These are phyloP conservation scores for Pyrrhura leucotis DNA, from an alignment of 2,797 vertebrate species.

Conservation along the genomic window DNA sequence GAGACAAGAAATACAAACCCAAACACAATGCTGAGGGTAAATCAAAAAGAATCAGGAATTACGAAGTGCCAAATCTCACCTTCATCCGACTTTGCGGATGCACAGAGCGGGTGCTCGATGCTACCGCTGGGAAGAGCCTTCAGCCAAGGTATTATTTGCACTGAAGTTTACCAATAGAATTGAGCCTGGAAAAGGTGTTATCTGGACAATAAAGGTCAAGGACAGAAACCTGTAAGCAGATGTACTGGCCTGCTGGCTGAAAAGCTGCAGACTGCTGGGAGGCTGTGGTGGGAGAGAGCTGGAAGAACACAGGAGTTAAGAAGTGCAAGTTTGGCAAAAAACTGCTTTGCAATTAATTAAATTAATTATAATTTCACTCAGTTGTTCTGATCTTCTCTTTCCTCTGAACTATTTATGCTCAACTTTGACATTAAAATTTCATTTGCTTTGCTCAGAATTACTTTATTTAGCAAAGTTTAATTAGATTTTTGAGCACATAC, in stretches of 20 bases:
- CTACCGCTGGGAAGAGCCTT: fast-evolving
- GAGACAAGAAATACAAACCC: not conserved
- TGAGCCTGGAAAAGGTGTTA: not conserved
- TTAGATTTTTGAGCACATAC: constrained; percentile 10
- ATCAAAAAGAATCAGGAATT: not conserved
- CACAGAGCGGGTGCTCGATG: fast-evolving
- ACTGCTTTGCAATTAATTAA: not conserved
- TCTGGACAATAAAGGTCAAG: not conserved
- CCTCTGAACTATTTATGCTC: not conserved
- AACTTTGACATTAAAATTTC: constrained; percentile 52
- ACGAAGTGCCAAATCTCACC: not conserved
- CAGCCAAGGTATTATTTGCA: fast-evolving
- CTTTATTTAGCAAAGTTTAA: constrained; percentile 40
- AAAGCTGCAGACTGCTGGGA: not conserved
- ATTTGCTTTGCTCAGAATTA: not conserved
- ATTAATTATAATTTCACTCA: not conserved
- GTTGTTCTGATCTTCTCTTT: constrained; percentile 6
- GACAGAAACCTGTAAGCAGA: not conserved
- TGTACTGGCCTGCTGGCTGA: no score
- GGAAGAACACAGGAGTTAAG: not conserved
- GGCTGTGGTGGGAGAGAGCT: not conserved
- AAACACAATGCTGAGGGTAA: fast-evolving
- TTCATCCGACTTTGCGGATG: fast-evolving
- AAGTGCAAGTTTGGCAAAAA: not conserved
- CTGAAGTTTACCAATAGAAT: not conserved